phyloP scores from a whole-genome alignment of 2,888 invertebrate genomes.

The Caenorhabditis sinica region DNA sequence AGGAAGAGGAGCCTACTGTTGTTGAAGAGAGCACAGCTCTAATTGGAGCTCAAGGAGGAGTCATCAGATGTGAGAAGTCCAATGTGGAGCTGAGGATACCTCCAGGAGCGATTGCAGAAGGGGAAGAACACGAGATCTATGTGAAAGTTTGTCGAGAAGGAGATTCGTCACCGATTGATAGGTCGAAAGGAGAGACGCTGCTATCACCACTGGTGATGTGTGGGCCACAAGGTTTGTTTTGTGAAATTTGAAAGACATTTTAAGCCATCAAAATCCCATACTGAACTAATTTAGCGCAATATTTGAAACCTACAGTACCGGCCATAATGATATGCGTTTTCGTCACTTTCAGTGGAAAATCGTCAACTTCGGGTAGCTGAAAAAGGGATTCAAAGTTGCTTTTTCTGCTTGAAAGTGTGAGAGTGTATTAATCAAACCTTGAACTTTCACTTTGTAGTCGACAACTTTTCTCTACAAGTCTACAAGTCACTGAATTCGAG shows the following conservation, averaged over 20 bases:
- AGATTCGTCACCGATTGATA: constrained; percentile 90
- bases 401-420: too few relatives aligned
- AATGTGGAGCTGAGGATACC: constrained; percentile 94
- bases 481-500: too few relatives aligned
- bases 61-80: constrained; percentile 92
- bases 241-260: not conserved
- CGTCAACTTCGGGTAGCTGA: too few relatives aligned
- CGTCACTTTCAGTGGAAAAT: too few relatives aligned
- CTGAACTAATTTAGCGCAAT: too few relatives aligned
- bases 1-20: constrained; percentile 70
- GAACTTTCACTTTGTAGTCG: too few relatives aligned
- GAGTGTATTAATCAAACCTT: too few relatives aligned
- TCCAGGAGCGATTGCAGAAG: constrained; percentile 91
- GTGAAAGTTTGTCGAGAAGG: constrained; percentile 87
- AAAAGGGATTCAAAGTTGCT: too few relatives aligned
- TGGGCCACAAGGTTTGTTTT: constrained; percentile 89
- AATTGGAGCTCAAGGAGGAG: constrained; percentile 87
- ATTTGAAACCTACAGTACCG: too few relatives aligned
- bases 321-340: too few relatives aligned
- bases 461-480: too few relatives aligned
- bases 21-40: constrained; percentile 72
- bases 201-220: constrained; percentile 96
- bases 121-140: constrained; percentile 93
- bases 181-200: constrained; percentile 95
- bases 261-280: too few relatives aligned